Conservation (phyloP, 2,797 vertebrate species). For the Sebastes miniatus region DNA sequence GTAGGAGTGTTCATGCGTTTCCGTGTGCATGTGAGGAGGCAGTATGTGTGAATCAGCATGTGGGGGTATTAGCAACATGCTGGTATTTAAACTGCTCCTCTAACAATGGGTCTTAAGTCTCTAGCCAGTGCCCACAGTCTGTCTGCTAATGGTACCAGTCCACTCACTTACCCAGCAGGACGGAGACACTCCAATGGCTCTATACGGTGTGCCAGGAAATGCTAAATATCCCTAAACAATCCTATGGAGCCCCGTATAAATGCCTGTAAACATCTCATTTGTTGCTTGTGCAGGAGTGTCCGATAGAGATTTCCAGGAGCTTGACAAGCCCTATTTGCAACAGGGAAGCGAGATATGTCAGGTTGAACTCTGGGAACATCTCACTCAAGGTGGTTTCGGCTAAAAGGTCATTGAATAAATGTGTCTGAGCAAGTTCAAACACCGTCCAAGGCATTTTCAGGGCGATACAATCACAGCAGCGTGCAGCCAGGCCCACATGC, state of each 20-base stretch:
- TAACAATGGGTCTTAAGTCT: slow-evolving; percentile 77
- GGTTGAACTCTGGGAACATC: slow-evolving; percentile 42
- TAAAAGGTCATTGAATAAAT: slow-evolving; percentile 76
- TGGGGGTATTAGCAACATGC: slow-evolving; percentile 75
- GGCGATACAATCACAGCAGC: slow-evolving; percentile 49
- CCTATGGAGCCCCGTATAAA: slow-evolving; percentile 23
- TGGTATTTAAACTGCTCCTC: slow-evolving; percentile 71
- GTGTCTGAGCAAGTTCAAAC: slow-evolving; percentile 56
- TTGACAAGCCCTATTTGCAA: slow-evolving; percentile 36
- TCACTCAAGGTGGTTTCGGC: slow-evolving; percentile 48
- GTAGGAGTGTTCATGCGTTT: slow-evolving; percentile 53
- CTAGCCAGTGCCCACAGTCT: slow-evolving; percentile 56
- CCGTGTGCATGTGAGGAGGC: slow-evolving; percentile 54
- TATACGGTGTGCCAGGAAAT: slow-evolving; percentile 43
- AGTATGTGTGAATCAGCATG: slow-evolving; percentile 68
- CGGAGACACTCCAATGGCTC: slow-evolving; percentile 47
- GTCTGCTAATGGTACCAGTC: slow-evolving; percentile 62
- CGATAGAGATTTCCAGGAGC: slow-evolving; percentile 39
- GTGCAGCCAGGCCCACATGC: slow-evolving; percentile 24
- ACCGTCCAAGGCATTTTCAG: slow-evolving; percentile 47
- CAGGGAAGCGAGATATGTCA: slow-evolving; percentile 40
- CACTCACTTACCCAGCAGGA: slow-evolving; percentile 60
- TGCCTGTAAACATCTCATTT: slow-evolving; percentile 25
- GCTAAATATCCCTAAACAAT: slow-evolving; percentile 41
- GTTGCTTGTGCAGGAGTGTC: background rate